These are phyloP conservation scores for Psittacula cyanocephala DNA, from an alignment of 2,113 vertebrate species.

Conservation along the genomic window DNA sequence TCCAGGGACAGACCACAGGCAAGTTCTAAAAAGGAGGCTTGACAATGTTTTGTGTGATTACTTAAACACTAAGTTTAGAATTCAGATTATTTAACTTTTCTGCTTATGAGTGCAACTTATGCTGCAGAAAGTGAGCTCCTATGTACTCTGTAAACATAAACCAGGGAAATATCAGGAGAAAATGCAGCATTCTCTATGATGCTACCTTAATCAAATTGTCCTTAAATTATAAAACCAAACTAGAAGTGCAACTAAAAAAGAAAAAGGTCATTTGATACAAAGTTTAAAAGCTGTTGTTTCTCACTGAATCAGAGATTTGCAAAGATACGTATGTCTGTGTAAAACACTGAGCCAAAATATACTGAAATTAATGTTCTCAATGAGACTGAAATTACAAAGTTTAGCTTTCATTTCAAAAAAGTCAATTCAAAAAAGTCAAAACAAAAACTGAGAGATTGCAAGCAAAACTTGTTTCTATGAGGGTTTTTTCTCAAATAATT, in stretches of 20 bases:
- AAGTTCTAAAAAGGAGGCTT: neutral
- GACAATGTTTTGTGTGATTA: neutral
- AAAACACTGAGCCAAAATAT: neutral
- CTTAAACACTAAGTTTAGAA: neutral
- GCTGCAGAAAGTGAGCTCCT: neutral
- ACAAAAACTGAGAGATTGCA: neutral
- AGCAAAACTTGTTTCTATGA: neutral
- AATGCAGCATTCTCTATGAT: neutral
- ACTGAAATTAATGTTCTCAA: neutral
- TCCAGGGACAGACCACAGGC: neutral
- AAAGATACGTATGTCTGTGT: neutral
- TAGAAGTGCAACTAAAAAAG: neutral
- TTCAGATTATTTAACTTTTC: neutral
- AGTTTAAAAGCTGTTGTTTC: neutral
- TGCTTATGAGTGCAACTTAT: neutral
- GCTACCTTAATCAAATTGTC: neutral
- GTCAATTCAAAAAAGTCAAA: neutral
- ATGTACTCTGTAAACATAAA: neutral
- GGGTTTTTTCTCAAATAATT: neutral
- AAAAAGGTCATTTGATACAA: neutral
- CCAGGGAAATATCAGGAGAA: neutral
- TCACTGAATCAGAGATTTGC: neutral
- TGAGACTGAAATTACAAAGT: neutral
- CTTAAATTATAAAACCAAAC: neutral
- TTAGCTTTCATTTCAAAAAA: constrained; percentile 51